phyloP scores from a whole-genome alignment of 1,140 invertebrate genomes.

The Lanistes nyassanus region DNA sequence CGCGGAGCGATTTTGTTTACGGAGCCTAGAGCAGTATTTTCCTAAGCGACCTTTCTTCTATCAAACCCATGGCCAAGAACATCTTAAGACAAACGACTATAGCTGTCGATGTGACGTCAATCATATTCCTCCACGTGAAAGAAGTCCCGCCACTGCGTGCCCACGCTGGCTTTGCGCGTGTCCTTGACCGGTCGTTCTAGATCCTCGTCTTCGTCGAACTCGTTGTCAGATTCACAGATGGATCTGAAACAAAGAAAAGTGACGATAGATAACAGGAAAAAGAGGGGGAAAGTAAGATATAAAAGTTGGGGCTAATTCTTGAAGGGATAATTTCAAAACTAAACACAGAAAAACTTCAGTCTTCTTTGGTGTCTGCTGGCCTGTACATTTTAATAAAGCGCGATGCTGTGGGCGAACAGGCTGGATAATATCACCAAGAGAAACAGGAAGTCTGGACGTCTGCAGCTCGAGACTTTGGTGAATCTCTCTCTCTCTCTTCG shows the following conservation, averaged over 20 bases:
- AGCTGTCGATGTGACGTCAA: constrained; percentile 12
- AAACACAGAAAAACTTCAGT: too few species aligned
- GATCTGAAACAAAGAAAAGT: constrained; percentile 13
- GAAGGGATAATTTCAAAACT: background rate
- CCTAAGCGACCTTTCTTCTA: too few species aligned
- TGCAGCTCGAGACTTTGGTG: too few species aligned
- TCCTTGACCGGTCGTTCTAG: background rate
- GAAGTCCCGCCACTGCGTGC: constrained; percentile 21
- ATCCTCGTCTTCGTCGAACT: constrained; percentile 17
- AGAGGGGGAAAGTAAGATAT: background rate
- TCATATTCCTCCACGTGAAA: constrained; percentile 27
- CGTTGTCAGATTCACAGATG: constrained; percentile 16
- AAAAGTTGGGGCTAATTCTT: background rate
- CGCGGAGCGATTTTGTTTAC: background rate
- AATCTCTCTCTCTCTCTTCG: too few species aligned
- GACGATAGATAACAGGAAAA: background rate
- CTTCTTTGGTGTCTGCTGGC: too few species aligned
- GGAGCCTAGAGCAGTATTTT: too few species aligned
- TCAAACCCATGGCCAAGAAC: too few species aligned
- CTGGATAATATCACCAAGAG: too few species aligned
- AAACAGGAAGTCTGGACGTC: too few species aligned
- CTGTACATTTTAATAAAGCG: too few species aligned
- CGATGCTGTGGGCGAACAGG: too few species aligned
- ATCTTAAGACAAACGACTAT: background rate
- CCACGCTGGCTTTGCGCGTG: constrained; percentile 3